phyloP scores from a whole-genome alignment of 2,797 vertebrate species.

The Luscinia luscinia region DNA sequence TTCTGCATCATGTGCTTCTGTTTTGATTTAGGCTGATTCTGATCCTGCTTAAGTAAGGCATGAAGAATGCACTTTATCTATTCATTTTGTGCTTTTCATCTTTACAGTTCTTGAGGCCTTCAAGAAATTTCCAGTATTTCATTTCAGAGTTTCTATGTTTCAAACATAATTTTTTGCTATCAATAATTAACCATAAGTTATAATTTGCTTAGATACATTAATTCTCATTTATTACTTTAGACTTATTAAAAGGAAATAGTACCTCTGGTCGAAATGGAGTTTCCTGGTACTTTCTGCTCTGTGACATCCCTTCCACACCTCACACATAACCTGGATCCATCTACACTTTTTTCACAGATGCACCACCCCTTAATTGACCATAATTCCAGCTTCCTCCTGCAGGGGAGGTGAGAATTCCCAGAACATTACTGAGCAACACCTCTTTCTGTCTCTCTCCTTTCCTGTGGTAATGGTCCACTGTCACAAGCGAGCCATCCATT shows the following conservation, averaged over 20 bases:
- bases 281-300: background rate
- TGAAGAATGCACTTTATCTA: background rate
- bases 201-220: background rate
- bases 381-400: background rate
- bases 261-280: background rate
- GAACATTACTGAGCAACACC: background rate
- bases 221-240: background rate
- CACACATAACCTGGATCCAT: background rate
- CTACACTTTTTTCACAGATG: background rate
- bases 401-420: background rate
- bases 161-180: background rate
- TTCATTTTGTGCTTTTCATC: background rate
- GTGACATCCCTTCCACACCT: background rate
- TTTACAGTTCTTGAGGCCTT: background rate
- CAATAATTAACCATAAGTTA: background rate
- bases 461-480: background rate
- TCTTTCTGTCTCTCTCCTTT: background rate
- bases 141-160: background rate
- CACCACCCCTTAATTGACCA: background rate
- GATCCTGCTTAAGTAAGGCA: background rate
- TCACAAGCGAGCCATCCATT: background rate
- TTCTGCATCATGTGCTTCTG: accelerated
- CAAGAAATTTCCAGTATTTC: background rate
- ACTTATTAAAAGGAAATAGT: background rate
- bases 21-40: background rate